These are phyloP conservation scores for Scolopax rusticola DNA, from an alignment of 2,797 vertebrate species.

Conservation along the genomic window DNA sequence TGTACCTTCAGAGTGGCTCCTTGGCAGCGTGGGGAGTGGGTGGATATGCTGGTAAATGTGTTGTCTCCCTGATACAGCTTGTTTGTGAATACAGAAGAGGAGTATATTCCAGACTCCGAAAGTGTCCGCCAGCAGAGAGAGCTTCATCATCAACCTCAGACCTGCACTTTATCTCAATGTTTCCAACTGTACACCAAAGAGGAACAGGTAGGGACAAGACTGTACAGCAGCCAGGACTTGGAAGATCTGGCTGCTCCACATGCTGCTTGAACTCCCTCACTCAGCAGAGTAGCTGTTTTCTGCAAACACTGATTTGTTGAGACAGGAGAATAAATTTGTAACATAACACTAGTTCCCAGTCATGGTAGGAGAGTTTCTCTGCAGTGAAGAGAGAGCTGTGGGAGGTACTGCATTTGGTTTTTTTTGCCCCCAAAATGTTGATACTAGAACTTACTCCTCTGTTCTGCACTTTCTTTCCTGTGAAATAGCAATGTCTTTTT, in stretches of 20 bases:
- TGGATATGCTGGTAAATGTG: background rate
- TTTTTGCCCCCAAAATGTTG: background rate
- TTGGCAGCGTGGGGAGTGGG: background rate
- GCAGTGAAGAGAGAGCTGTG: background rate
- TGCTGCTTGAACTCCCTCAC: background rate
- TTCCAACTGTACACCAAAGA: slow-evolving; percentile 99
- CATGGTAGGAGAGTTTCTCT: background rate
- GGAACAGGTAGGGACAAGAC: slow-evolving; percentile 87
- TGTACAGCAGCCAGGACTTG: fast-evolving
- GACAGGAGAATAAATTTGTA: background rate
- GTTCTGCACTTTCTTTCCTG: background rate
- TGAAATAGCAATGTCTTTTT: background rate
- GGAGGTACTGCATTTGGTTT: background rate
- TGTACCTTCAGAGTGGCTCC: background rate
- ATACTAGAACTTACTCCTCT: background rate
- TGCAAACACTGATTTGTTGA: background rate
- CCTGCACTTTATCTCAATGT: slow-evolving; percentile 96
- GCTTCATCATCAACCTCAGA: slow-evolving; percentile 95
- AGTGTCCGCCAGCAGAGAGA: slow-evolving; percentile 95
- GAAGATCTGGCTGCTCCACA: background rate
- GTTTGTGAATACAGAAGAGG: slow-evolving; percentile 94
- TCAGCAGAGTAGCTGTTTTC: background rate
- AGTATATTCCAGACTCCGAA: slow-evolving; percentile 96
- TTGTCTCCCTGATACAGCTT: slow-evolving; percentile 80
- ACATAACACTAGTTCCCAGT: background rate